Base-by-base conservation (phyloP, 2,113 vertebrate genomes). In the Protomyctophum bolini region DNA sequence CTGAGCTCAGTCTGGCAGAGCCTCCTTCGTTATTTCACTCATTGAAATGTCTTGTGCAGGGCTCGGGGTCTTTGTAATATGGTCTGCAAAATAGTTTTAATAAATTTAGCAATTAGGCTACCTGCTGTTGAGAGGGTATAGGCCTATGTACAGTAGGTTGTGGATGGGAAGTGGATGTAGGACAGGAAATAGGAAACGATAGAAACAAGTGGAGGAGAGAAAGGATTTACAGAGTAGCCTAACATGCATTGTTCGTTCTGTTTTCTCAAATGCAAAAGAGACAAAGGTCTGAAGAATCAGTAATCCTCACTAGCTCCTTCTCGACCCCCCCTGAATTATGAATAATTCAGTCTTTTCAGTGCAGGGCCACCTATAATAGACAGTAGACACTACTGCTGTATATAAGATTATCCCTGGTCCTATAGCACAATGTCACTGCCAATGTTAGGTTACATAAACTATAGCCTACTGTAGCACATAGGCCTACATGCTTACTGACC, bases 231-330 rank as follows among this genome's bases (percentile, higher is more conserved):
- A 79, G 61, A 9, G 48, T 52, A 54, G 12, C n/a, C 5, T 11
- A 12, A 75, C 57, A 70, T 41, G 3, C 3, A 41, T 65, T 52
- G 61, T 48, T 33, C 55, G 75, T 71, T 75, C 56, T 80, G 57
- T 10, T 45, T 67, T 72, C 63, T 78, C 73, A 78, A 76, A 73
- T 63, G 80, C 70, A 6, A 77, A 60, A 85, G 66, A 84, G 88
- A 84, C 87, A 86, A 86, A 83, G 74, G 75, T 83, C 84, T 87
- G 76, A 81, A 83, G 73, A 91, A 89, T 90, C 87, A 88, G 84
- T 90, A 83, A 87, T 72, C 51, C 82, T 70, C 73, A 14, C 47
- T 49, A 21, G 10, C 47, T 49, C 61, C 33, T 6, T 50, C 66
- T 80, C 80, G 78, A 81, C 55, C 57, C 66, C 33, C 75, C 72